These are phyloP conservation scores for Setipinna tenuifilis DNA, from an alignment of 2,797 vertebrate genomes.

Conservation along the genomic window DNA sequence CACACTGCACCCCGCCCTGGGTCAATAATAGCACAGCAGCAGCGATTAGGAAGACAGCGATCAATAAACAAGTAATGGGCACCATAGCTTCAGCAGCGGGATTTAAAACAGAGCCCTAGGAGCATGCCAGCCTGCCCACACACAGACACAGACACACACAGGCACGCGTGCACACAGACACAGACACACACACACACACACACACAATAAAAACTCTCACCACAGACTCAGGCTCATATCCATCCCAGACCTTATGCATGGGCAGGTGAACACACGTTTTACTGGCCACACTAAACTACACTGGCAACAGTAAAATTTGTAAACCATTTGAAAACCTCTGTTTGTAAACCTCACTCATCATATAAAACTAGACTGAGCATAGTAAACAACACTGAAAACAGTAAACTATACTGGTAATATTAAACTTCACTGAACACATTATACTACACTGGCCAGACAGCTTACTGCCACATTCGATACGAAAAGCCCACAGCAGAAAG, in stretches of 20 bases:
- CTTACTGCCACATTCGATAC: no score
- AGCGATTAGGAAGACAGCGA: slow-evolving; percentile 33
- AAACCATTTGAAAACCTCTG: no score
- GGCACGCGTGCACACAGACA: slow-evolving; percentile 6
- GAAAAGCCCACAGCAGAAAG: no score
- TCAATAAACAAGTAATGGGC: slow-evolving; percentile 37
- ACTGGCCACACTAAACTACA: no score
- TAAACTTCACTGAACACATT: no score
- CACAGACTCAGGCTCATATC: neutral
- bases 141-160: neutral
- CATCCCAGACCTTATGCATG: neutral
- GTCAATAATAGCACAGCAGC: slow-evolving; percentile 24
- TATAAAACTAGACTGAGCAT: no score
- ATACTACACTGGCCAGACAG: no score
- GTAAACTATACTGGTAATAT: no score
- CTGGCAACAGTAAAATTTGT: no score
- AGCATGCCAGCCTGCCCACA: neutral
- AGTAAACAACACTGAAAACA: no score
- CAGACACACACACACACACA: slow-evolving; percentile 6
- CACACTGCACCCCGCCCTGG: slow-evolving; percentile 2
- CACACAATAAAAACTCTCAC: slow-evolving; percentile 17
- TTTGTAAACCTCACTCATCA: no score
- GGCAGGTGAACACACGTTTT: no score
- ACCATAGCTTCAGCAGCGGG: neutral
- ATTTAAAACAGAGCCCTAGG: slow-evolving; percentile 25